phyloP scores from a whole-genome alignment of 2,113 vertebrate species.

The Strigops habroptila region DNA sequence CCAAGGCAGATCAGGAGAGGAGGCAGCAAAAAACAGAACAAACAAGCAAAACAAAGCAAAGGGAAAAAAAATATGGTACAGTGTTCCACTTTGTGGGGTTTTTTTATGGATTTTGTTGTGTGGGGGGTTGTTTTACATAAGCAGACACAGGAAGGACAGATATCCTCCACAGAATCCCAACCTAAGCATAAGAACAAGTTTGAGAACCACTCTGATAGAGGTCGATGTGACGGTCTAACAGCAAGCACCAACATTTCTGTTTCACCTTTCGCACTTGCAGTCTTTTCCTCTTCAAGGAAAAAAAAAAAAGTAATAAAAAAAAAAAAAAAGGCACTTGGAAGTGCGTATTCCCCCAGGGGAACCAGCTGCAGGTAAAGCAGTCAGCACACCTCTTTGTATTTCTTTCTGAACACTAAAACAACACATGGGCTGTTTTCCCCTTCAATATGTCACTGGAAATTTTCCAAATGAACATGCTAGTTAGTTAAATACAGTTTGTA shows the following conservation, averaged over 20 bases:
- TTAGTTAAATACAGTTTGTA: constrained; percentile 73
- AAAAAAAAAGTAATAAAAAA: neutral
- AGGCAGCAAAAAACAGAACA: constrained; percentile 12
- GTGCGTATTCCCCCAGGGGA: neutral
- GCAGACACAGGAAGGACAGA: constrained; percentile 18
- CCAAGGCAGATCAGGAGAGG: neutral
- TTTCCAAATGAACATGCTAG: constrained; percentile 61
- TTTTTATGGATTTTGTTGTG: neutral
- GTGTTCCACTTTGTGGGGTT: neutral
- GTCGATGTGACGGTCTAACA: constrained; percentile 19
- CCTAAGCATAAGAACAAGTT: constrained; percentile 33
- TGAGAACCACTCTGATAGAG: constrained; percentile 65
- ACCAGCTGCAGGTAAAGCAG: constrained; percentile 50
- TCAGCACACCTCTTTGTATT: constrained; percentile 51
- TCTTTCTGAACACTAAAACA: constrained; percentile 54
- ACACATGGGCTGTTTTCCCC: constrained; percentile 23
- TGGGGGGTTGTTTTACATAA: neutral
- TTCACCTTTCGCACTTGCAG: constrained; percentile 33
- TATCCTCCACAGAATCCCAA: constrained; percentile 28
- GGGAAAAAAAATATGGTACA: neutral
- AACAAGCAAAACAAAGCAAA: constrained; percentile 17
- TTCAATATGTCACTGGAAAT: constrained; percentile 50
- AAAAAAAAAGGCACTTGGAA: neutral
- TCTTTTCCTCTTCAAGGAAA: constrained; percentile 30
- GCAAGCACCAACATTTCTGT: constrained; percentile 23